A percentile compares a stretch with the other conserved stretches of the same genome.
Evolutionary conservation across 1,140 invertebrate genomes (phyloP).

Genomic region (Bombus fervidus): DNA sequence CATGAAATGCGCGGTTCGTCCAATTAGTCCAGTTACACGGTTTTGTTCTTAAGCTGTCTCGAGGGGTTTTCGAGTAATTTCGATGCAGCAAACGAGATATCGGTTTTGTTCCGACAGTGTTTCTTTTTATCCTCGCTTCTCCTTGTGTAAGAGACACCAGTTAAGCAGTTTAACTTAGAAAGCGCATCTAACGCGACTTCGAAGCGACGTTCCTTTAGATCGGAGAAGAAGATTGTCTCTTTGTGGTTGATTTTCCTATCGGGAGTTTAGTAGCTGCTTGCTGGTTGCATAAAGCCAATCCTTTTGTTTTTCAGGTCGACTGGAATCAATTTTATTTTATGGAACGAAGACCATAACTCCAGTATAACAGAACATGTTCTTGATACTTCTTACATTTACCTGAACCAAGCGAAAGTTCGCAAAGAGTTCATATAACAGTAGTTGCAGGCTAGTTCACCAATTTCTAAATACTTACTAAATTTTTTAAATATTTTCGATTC

Average conservation of each 20-base stretch:
- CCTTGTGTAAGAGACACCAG: background rate
- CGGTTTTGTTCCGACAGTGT: background rate
- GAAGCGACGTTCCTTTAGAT: background rate
- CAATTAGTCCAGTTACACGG: too few species aligned
- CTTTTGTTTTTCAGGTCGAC: background rate
- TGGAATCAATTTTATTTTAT: background rate
- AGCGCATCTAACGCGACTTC: background rate
- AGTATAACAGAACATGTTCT: background rate
- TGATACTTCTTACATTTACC: too few species aligned
- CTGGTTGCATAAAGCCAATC: background rate
- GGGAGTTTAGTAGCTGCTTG: background rate
- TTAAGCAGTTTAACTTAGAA: background rate
- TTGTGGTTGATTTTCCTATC: background rate
- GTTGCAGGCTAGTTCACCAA: too few species aligned
- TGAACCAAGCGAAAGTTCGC: too few species aligned
- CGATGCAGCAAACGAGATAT: background rate
- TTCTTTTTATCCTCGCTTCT: background rate
- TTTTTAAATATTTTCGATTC: background rate
- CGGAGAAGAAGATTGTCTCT: background rate
- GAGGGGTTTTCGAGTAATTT: background rate
- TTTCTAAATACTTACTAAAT: background rate
- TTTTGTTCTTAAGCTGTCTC: background rate
- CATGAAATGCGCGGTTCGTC: background rate
- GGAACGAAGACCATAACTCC: background rate
- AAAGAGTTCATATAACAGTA: too few species aligned